Conservation (phyloP, 1,140 invertebrate genomes). For the Agraylea sexmaculata region DNA sequence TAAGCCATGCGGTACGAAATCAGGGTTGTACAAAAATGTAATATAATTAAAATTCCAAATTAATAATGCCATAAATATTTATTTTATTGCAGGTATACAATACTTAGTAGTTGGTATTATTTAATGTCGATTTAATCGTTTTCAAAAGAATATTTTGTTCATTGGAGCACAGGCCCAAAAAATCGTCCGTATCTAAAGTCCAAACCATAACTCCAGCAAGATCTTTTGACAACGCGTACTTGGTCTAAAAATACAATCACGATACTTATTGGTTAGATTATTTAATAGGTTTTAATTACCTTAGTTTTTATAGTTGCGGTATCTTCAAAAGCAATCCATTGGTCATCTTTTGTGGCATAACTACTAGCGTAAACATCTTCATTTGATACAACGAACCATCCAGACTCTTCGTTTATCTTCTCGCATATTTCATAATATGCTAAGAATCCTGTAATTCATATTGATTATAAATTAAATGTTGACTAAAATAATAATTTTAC, state of each 20-base stretch:
- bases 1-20: not conserved
- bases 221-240: slow-evolving; percentile 26
- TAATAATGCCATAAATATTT: too few relatives aligned
- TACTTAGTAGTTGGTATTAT: too few relatives aligned
- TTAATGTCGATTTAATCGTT: too few relatives aligned
- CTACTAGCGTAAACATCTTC: slow-evolving; percentile 9
- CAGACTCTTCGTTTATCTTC: slow-evolving; percentile 35
- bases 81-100: too few relatives aligned
- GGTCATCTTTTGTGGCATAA: slow-evolving; percentile 52
- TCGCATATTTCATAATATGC: slow-evolving; percentile 67
- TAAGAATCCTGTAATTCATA: slow-evolving; percentile 45
- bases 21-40: slow-evolving; percentile 3
- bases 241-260: slow-evolving; percentile 23
- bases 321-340: slow-evolving; percentile 72
- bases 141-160: too few relatives aligned
- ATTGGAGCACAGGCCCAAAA: slow-evolving; percentile 20
- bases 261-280: too few relatives aligned
- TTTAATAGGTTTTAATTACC: slow-evolving; percentile 9
- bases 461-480: not conserved
- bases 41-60: too few relatives aligned
- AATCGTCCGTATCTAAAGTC: slow-evolving; percentile 38
- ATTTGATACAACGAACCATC: slow-evolving; percentile 43
- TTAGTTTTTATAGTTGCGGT: slow-evolving; percentile 10
- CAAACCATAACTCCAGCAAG: slow-evolving; percentile 40
- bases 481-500: not conserved